A percentile compares a stretch with the other conserved stretches of the same genome.
Conservation (phyloP, 53 echinoderm and acorn worm genomes). For the Stichopus horrens region DNA sequence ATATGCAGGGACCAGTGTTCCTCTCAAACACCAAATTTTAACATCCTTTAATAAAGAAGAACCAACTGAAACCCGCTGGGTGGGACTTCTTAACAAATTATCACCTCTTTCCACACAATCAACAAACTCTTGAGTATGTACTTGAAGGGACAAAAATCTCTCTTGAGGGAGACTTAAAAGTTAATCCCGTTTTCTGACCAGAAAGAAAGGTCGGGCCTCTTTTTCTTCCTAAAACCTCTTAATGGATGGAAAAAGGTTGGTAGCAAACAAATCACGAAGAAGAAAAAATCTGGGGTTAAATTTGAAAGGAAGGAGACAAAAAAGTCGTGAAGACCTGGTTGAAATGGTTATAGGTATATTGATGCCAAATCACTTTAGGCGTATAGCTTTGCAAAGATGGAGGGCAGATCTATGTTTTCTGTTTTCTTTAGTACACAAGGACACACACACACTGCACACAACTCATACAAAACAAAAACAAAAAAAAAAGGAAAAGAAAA, state of each 20-base stretch:
- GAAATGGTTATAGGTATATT: too few relatives aligned
- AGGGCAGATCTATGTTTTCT: too few relatives aligned
- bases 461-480: too few relatives aligned
- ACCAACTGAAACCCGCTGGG: neutral
- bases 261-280: neutral
- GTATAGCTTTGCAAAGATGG: too few relatives aligned
- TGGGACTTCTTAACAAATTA: conserved; percentile 23
- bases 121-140: conserved; percentile 17
- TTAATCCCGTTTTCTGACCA: conserved; percentile 28
- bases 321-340: too few relatives aligned
- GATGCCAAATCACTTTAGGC: too few relatives aligned
- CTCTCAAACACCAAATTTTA: neutral
- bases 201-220: neutral
- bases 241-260: conserved; percentile 11
- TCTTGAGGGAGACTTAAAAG: conserved; percentile 31
- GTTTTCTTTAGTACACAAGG: too few relatives aligned
- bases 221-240: neutral
- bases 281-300: neutral
- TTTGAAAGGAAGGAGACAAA: neutral
- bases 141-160: conserved; percentile 23
- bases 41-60: neutral
- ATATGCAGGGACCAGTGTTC: neutral
- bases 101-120: conserved; percentile 14
- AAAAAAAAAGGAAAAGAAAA: too few relatives aligned
- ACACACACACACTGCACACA: too few relatives aligned